These are phyloP conservation scores for Panagrolaimus sp. DNA, from an alignment of 1,140 invertebrate genomes.

Conservation along the genomic window DNA sequence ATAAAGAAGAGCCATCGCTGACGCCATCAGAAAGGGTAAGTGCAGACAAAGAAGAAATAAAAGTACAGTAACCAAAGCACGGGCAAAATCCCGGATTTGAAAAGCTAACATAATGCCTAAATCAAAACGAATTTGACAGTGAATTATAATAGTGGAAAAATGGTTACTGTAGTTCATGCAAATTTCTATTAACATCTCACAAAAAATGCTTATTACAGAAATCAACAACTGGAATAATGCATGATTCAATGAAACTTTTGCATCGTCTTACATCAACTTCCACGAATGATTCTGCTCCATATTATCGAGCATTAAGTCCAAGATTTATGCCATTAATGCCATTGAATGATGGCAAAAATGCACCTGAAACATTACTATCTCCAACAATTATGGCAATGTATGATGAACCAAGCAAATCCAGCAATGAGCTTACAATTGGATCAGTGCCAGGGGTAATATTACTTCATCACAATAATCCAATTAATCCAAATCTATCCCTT, in stretches of 20 bases:
- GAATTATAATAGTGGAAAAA: no score
- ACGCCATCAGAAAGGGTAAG: background rate
- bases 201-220: no score
- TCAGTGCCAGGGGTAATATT: background rate
- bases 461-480: no score
- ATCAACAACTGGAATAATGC: conserved; percentile 2
- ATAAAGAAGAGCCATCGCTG: background rate
- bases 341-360: background rate
- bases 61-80: no score
- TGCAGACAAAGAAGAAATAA: no score
- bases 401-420: background rate
- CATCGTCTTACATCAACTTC: background rate
- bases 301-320: background rate
- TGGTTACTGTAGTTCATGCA: no score
- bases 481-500: background rate
- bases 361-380: background rate
- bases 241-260: conserved; percentile 2
- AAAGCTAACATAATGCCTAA: no score
- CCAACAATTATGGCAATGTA: conserved; percentile 6
- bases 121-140: no score
- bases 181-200: no score
- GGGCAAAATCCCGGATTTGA: no score
- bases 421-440: background rate
- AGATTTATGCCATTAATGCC: conserved; percentile 5
- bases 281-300: background rate